Base-by-base conservation (phyloP, 1,140 invertebrate species). In the Drosophila sp. region DNA sequence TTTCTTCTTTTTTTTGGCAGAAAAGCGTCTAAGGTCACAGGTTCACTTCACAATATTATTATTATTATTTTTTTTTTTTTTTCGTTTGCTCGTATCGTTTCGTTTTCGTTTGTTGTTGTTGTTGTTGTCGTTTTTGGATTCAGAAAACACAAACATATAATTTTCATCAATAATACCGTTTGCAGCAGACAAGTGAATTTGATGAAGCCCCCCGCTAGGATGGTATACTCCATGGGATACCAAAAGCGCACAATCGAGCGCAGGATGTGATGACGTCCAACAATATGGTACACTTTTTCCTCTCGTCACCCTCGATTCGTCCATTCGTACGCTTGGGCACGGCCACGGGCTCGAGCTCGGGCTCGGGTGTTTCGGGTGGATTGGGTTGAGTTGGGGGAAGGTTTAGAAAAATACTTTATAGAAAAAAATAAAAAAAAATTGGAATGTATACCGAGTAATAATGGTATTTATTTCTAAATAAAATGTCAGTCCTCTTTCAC, bases 401-500 rank as follows among this genome's bases (percentile, higher is more conserved):
- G 44, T 78, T 78, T 75, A 78, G 66, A 78, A 78, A 78, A 78
- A 78, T 78, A 75, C 67, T 72, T 63, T 74, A 66, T 68, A 67
- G 70, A 78, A 66, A 70, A 70, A 68, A 17, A 54, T 1, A 60
- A 8, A 56, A 30, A 40, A 23, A 41, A 44, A 17, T 17, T 29
- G 60, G 38, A 60, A 62, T 65, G 38, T 47, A 72, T 68, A 76
- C 61, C 56, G 55, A 63, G 65, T 72, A 72, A 77, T 78, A 78
- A 80, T 77, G 74, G 79, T 80, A 77, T 78, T 77, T 82, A 82
- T 82, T 78, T 77, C 74, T 69, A 80, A 80, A 82, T 77, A 71
- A 78, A 74, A 77, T 76, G 57, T 38, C 62, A 77, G 54, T 17
- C 66, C 67, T 71, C 25, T 60, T 33, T 56, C 66, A 63, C 40